A percentile compares a stretch with the other conserved stretches of the same genome.
These are phyloP conservation scores for Papilio machaon DNA, from an alignment of 1,140 invertebrate species.

Conservation along the genomic window DNA sequence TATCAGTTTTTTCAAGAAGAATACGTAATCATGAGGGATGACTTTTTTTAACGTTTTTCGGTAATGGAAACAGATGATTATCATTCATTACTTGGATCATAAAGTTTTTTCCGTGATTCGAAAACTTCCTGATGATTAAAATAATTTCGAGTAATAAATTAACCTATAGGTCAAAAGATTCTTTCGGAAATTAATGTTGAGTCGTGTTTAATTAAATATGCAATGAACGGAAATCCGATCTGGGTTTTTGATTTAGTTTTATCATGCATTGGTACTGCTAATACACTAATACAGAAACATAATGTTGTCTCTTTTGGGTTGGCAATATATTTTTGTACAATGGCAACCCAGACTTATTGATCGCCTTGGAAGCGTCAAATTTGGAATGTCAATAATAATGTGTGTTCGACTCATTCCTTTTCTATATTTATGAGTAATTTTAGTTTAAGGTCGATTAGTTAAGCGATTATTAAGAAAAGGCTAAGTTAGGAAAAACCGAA, in stretches of 20 bases:
- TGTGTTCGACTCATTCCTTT: background rate
- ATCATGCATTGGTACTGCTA: no score
- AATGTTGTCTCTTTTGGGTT: no score
- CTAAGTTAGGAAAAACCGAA: background rate
- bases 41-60: no score
- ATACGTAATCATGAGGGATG: no score
- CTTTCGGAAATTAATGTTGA: background rate
- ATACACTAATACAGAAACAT: no score
- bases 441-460: background rate
- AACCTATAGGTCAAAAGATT: constrained; percentile 6
- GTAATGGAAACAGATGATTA: background rate
- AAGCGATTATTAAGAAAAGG: background rate
- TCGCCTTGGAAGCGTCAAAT: background rate
- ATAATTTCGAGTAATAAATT: background rate
- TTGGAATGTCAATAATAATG: background rate
- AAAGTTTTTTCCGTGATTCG: background rate
- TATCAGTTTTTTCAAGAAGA: no score
- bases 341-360: background rate
- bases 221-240: background rate
- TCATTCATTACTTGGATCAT: background rate
- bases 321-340: no score
- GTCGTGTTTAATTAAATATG: background rate
- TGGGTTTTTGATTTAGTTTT: background rate
- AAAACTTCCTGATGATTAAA: background rate
- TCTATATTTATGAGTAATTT: background rate